A percentile compares a stretch with the other conserved stretches of the same genome.
phyloP scores from a whole-genome alignment of 2,797 vertebrate species.

The Enteromius anoplus region DNA sequence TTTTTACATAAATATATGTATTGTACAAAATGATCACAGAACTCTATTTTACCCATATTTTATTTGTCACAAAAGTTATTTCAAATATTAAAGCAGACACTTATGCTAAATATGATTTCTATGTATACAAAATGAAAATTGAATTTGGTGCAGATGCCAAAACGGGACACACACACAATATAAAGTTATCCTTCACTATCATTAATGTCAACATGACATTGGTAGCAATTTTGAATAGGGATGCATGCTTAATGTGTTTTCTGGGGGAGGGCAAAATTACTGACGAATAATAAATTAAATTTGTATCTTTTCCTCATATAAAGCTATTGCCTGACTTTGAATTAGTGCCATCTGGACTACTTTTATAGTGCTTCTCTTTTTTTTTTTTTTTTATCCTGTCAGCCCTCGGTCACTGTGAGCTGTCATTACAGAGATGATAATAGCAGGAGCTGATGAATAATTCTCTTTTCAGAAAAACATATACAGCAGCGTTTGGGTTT shows the following conservation, averaged over 20 bases:
- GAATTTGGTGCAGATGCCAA: background rate
- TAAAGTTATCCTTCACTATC: background rate
- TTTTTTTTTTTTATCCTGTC: background rate
- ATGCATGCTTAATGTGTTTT: background rate
- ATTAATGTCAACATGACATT: background rate
- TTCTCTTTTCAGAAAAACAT: background rate
- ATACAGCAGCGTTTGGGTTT: background rate
- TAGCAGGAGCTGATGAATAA: background rate
- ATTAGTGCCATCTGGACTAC: background rate
- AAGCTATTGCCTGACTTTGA: background rate
- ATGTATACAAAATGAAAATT: background rate
- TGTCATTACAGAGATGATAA: background rate
- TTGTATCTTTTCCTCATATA: background rate
- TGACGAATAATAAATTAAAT: background rate
- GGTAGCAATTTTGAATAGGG: background rate
- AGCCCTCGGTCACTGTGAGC: background rate
- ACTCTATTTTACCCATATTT: background rate
- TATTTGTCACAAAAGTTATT: background rate
- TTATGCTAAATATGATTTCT: background rate
- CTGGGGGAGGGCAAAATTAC: background rate
- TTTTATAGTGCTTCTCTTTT: background rate
- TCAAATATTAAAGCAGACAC: background rate
- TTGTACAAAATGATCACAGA: background rate
- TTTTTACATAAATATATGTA: background rate
- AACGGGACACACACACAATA: background rate